phyloP scores from a whole-genome alignment of 2,888 invertebrate species.

The Lithodes maja region DNA sequence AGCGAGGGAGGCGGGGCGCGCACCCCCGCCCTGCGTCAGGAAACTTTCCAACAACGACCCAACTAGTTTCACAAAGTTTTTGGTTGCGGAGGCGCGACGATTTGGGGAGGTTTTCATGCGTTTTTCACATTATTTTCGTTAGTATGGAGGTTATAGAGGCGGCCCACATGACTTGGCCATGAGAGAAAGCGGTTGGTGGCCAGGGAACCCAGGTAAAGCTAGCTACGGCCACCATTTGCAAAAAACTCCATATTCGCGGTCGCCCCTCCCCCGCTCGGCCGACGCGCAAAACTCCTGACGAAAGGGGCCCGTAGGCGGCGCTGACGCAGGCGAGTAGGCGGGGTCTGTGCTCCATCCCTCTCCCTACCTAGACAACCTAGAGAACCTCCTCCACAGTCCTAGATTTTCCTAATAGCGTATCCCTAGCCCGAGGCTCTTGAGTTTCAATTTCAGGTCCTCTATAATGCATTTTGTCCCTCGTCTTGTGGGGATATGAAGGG shows the following conservation, averaged over 20 bases:
- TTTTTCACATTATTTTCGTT: constrained; percentile 40
- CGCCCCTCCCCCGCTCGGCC: constrained; percentile 48
- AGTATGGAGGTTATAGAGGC: constrained; percentile 13
- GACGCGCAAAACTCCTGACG: constrained; percentile 50
- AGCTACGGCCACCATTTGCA: constrained; percentile 55
- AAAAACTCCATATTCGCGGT: constrained; percentile 54
- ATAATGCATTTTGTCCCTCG: constrained; percentile 58
- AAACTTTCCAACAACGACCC: constrained; percentile 58
- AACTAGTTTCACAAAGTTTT: constrained; percentile 64
- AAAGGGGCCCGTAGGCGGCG: constrained; percentile 41
- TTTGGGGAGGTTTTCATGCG: constrained; percentile 12
- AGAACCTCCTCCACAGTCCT: constrained; percentile 4
- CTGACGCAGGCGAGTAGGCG: constrained; percentile 45
- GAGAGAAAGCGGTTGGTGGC: neutral
- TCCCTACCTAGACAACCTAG: constrained; percentile 23
- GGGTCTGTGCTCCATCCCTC: neutral
- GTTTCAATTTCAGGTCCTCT: constrained; percentile 55
- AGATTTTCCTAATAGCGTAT: constrained; percentile 49
- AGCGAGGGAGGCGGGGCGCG: constrained; percentile 28
- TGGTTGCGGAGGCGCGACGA: constrained; percentile 57
- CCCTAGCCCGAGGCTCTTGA: constrained; percentile 37
- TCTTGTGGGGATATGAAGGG: constrained; percentile 46
- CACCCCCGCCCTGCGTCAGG: constrained; percentile 53
- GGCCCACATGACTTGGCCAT: neutral
- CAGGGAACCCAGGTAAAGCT: constrained; percentile 1